A percentile compares a stretch with the other conserved stretches of the same genome.
These are phyloP conservation scores for Lydus trimaculatus DNA, from an alignment of 2,888 invertebrate genomes.

Conservation along the genomic window DNA sequence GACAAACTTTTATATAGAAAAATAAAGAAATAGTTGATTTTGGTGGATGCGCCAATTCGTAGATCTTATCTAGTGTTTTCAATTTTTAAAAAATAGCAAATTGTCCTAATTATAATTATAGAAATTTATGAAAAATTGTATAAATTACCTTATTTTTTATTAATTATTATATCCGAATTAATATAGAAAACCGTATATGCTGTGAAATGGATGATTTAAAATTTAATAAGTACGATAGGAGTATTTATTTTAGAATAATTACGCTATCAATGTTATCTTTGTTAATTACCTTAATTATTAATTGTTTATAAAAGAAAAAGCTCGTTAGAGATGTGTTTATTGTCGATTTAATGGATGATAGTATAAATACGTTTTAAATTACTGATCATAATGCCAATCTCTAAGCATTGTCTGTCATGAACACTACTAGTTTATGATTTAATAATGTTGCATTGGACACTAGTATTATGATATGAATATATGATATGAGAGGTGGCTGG, in stretches of 20 bases:
- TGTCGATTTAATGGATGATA: constrained; percentile 24
- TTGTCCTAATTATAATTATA: not conserved
- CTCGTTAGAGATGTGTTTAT: constrained; percentile 21
- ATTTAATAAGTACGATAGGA: too few species aligned
- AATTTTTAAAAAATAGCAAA: not conserved
- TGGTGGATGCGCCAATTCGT: not conserved
- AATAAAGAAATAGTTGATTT: not conserved
- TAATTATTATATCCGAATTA: too few species aligned
- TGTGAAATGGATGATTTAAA: too few species aligned
- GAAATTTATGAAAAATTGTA: too few species aligned
- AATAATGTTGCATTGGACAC: constrained; percentile 4
- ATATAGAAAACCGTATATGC: too few species aligned
- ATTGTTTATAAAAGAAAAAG: constrained; percentile 11
- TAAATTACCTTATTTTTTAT: too few species aligned
- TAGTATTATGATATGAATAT: constrained; percentile 21
- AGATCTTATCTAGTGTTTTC: too few species aligned
- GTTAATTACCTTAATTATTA: not conserved
- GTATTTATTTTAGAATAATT: constrained; percentile 23
- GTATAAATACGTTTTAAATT: constrained; percentile 23
- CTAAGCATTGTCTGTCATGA: constrained; percentile 17
- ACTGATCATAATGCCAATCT: constrained; percentile 34
- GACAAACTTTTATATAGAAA: too few species aligned
- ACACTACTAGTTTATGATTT: constrained; percentile 9
- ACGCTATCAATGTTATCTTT: constrained; percentile 25
- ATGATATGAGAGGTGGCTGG: constrained; percentile 10